A percentile compares a stretch with the other conserved stretches of the same genome.
Evolutionary conservation across 1,140 invertebrate species (phyloP).

Genomic region (Fopius arisanus): DNA sequence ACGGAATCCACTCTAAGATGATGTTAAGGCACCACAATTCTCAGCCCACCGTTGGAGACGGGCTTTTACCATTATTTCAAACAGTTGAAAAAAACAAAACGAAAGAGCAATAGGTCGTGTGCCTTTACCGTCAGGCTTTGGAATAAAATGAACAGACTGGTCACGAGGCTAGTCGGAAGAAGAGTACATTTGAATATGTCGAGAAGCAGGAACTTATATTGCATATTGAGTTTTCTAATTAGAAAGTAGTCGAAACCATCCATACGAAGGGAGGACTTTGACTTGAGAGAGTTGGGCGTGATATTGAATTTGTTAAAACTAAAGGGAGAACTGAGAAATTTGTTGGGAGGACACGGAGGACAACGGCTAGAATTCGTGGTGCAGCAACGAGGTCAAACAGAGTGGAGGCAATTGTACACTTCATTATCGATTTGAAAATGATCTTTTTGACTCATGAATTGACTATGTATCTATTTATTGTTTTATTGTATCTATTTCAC

Average conservation of each 20-base stretch:
- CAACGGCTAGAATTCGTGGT: no score
- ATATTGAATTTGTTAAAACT: no score
- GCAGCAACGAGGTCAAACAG: no score
- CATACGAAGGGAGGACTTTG: no score
- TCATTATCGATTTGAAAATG: no score
- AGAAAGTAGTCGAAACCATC: background rate
- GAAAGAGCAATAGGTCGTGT: background rate
- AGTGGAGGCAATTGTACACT: no score
- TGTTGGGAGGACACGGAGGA: no score
- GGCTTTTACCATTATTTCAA: background rate
- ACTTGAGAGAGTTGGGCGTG: no score
- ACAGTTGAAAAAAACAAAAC: background rate
- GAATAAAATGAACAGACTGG: background rate
- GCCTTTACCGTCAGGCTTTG: background rate
- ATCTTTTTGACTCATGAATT: no score
- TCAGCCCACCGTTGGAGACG: background rate
- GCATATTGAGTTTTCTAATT: background rate
- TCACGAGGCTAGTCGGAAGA: background rate
- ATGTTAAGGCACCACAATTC: background rate
- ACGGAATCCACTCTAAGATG: background rate
- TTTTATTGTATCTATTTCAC: no score
- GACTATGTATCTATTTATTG: no score
- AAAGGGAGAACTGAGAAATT: no score
- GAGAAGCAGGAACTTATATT: background rate
- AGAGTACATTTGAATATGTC: background rate